A percentile compares a stretch with the other conserved stretches of the same genome.
phyloP scores from a whole-genome alignment of 2,888 invertebrate species.

The Aproaerema taeniolella region DNA sequence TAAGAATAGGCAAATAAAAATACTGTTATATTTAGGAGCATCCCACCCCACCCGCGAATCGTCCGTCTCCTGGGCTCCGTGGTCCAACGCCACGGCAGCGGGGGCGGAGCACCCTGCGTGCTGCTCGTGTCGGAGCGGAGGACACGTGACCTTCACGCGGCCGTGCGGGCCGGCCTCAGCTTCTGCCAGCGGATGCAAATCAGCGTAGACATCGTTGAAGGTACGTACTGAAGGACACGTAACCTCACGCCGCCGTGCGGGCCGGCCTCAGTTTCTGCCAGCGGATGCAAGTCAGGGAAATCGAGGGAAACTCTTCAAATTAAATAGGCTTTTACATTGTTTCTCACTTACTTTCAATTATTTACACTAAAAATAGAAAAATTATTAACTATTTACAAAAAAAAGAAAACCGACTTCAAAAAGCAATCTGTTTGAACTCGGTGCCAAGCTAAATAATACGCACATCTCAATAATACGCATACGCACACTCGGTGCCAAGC shows the following conservation, averaged over 20 bases:
- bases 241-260: slow-evolving; percentile 88
- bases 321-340: too few species aligned
- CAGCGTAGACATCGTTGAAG: slow-evolving; percentile 89
- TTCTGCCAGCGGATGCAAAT: slow-evolving; percentile 82
- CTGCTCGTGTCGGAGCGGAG: slow-evolving; percentile 87
- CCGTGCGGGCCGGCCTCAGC: slow-evolving; percentile 81
- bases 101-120: slow-evolving; percentile 78
- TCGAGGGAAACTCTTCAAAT: too few species aligned
- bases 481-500: too few species aligned
- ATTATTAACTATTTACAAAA: too few species aligned
- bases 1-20: too few species aligned
- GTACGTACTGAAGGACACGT: slow-evolving; percentile 81
- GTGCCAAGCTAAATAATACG: too few species aligned
- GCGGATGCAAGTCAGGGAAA: slow-evolving; percentile 82
- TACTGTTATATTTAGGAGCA: slow-evolving; percentile 65
- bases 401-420: too few species aligned
- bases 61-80: slow-evolving; percentile 87
- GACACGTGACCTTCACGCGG: slow-evolving; percentile 86
- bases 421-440: too few species aligned
- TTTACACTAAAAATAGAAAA: too few species aligned
- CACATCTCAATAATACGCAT: too few species aligned
- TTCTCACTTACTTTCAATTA: too few species aligned
- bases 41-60: slow-evolving; percentile 89
- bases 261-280: slow-evolving; percentile 80
- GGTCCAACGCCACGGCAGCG: slow-evolving; percentile 86